phyloP scores from a whole-genome alignment of 2,797 vertebrate genomes.

The Gymnothorax javanicus region DNA sequence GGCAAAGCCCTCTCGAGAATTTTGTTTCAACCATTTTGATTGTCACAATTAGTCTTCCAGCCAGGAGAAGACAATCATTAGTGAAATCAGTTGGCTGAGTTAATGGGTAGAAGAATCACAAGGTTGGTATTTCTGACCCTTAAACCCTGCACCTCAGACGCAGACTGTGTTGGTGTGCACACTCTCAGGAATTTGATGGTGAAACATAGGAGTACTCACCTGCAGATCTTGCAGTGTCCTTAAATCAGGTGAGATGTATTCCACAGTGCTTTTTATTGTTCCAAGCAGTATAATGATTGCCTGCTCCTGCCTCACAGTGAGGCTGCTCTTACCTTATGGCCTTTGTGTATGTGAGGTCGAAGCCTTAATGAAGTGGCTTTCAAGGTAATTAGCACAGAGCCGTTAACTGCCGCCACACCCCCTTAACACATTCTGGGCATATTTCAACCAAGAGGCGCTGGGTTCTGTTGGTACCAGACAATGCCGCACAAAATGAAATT shows the following conservation, averaged over 20 bases:
- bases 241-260: not conserved
- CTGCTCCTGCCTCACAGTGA: not conserved
- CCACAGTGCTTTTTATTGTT: slow-evolving; percentile 3
- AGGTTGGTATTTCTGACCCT: too few relatives aligned
- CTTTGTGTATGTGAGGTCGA: slow-evolving; percentile 39
- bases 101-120: too few relatives aligned
- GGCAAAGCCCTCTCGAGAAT: too few relatives aligned
- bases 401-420: slow-evolving; percentile 60
- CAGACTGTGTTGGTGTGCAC: not conserved
- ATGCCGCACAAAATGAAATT: not conserved
- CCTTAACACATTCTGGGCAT: slow-evolving; percentile 67
- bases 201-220: not conserved
- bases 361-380: slow-evolving; percentile 48
- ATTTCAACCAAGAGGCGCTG: not conserved
- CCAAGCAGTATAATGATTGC: slow-evolving; percentile 17
- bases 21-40: too few relatives aligned
- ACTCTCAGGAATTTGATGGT: not conserved
- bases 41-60: too few relatives aligned
- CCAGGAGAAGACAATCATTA: too few relatives aligned
- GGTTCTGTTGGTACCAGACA: not conserved
- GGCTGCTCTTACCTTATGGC: not conserved
- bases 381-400: slow-evolving; percentile 65
- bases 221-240: not conserved
- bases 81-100: too few relatives aligned
- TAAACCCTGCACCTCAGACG: not conserved